These are phyloP conservation scores for Aphelenchoides avenae DNA, from an alignment of 1,140 invertebrate species.

Conservation along the genomic window DNA sequence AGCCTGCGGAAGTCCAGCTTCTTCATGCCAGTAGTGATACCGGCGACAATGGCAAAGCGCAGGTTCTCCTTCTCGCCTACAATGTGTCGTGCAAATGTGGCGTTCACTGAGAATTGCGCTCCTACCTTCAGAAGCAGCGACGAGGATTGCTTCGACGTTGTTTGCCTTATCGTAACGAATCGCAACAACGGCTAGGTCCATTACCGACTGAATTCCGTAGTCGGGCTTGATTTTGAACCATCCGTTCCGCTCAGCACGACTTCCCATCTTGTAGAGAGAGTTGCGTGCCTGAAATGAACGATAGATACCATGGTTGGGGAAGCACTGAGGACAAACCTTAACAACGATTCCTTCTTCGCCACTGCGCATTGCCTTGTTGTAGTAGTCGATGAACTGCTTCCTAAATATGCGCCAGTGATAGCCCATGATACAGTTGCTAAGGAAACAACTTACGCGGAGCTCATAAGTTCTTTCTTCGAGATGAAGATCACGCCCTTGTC, in stretches of 20 bases:
- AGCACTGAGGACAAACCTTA: constrained; percentile 20
- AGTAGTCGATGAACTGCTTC: constrained; percentile 35
- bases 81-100: constrained; percentile 10
- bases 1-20: constrained; percentile 32
- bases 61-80: constrained; percentile 17
- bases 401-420: constrained; percentile 15
- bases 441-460: constrained; percentile 23
- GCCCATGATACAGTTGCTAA: no score
- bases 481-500: constrained; percentile 23
- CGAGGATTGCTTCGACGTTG: constrained; percentile 34
- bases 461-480: constrained; percentile 16
- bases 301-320: constrained; percentile 3
- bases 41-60: constrained; percentile 32
- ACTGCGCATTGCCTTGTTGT: constrained; percentile 31
- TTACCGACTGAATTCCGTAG: constrained; percentile 33
- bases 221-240: constrained; percentile 51
- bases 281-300: constrained; percentile 31
- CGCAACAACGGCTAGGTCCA: constrained; percentile 45
- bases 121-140: constrained; percentile 28
- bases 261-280: constrained; percentile 27
- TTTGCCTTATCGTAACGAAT: constrained; percentile 32
- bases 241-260: constrained; percentile 17
- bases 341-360: constrained; percentile 41
- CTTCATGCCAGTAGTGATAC: constrained; percentile 30
- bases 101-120: background rate